Percentiles rank a stretch among this genome's conserved stretches.
These are phyloP conservation scores for Dasypolia templi DNA, from an alignment of 2,888 invertebrate genomes.

Conservation along the genomic window DNA sequence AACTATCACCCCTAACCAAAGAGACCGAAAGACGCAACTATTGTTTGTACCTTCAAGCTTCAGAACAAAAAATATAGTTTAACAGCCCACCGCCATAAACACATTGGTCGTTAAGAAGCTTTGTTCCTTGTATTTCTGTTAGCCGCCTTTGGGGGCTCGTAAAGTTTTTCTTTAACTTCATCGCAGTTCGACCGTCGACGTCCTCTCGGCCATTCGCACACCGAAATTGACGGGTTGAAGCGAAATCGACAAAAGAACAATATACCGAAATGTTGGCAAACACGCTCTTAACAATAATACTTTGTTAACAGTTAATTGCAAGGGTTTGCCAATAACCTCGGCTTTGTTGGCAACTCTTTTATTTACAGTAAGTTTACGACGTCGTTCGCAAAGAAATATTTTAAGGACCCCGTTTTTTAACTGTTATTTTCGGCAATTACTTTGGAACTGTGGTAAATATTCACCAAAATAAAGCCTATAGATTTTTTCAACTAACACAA, in stretches of 20 bases:
- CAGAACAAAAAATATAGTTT: slow-evolving; percentile 76
- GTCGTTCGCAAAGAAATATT: slow-evolving; percentile 63
- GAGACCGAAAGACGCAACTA: slow-evolving; percentile 68
- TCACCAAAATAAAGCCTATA: slow-evolving; percentile 32
- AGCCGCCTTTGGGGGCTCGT: slow-evolving; percentile 83
- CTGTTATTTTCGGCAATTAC: slow-evolving; percentile 47
- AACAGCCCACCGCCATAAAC: slow-evolving; percentile 81
- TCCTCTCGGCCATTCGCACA: slow-evolving; percentile 73
- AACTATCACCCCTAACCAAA: slow-evolving; percentile 61
- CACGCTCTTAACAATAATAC: slow-evolving; percentile 75
- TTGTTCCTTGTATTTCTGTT: slow-evolving; percentile 79
- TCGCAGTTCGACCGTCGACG: slow-evolving; percentile 69
- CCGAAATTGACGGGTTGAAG: slow-evolving; percentile 82
- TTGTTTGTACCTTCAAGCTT: slow-evolving; percentile 69
- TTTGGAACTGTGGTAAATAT: slow-evolving; percentile 37
- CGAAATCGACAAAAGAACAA: slow-evolving; percentile 77
- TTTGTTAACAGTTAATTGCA: slow-evolving; percentile 84
- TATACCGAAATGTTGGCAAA: slow-evolving; percentile 81
- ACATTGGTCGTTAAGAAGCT: slow-evolving; percentile 79
- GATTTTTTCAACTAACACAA: slow-evolving; percentile 13
- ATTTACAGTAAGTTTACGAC: slow-evolving; percentile 77
- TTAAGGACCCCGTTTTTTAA: slow-evolving; percentile 49
- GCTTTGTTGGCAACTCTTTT: slow-evolving; percentile 81
- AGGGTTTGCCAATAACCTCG: slow-evolving; percentile 84
- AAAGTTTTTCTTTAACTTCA: slow-evolving; percentile 79